Conservation (phyloP, 2,113 vertebrate genomes). For the Halcyon senegalensis region DNA sequence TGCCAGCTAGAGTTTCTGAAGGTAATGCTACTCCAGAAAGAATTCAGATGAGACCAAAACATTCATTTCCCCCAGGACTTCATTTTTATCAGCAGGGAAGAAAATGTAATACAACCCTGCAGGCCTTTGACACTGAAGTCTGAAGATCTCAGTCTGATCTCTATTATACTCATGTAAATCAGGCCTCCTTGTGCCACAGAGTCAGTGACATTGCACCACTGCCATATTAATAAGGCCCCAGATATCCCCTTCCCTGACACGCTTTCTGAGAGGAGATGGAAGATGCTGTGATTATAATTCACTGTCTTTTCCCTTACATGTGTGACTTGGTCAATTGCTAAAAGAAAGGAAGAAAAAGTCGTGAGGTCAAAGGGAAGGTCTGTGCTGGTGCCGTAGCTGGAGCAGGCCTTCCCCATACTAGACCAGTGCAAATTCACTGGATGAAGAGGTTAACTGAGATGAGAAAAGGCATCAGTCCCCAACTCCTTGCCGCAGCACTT, state of each 20-base stretch:
- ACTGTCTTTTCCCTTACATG: neutral
- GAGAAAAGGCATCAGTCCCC: neutral
- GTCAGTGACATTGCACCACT: neutral
- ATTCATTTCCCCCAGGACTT: neutral
- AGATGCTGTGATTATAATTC: neutral
- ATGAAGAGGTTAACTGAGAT: neutral
- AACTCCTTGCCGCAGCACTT: neutral
- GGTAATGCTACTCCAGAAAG: neutral
- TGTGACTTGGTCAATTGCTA: neutral
- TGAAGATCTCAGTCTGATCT: neutral
- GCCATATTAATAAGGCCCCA: neutral
- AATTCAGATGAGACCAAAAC: slow-evolving; percentile 25
- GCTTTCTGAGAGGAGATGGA: neutral
- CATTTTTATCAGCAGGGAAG: neutral
- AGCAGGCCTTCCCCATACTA: neutral
- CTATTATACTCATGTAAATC: neutral
- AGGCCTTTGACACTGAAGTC: neutral
- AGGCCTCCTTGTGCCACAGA: neutral
- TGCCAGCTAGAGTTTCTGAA: slow-evolving; percentile 18
- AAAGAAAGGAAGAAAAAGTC: neutral
- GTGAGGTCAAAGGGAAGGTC: neutral
- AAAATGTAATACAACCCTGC: neutral
- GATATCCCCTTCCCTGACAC: neutral
- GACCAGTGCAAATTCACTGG: neutral
- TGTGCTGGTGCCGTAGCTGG: neutral